Base-by-base conservation (phyloP, 1,140 invertebrate genomes). In the Drosophila kanapiae region DNA sequence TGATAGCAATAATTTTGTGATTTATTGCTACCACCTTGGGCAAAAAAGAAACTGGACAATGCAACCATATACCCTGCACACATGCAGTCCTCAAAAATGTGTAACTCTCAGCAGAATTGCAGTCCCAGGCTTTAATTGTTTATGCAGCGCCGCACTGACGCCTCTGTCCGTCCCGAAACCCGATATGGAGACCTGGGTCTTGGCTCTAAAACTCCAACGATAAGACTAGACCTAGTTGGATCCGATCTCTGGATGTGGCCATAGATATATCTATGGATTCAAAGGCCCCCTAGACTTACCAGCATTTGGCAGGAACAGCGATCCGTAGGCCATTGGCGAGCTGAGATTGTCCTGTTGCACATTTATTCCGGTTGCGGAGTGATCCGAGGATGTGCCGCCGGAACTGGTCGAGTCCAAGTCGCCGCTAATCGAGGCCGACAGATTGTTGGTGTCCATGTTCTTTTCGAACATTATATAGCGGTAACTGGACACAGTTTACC, bases 401-500 rank as follows among this genome's bases (percentile, higher is more conserved):
- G 91, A 92, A 63, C 91, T 92, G 29, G 91, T 92, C 0, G 91
- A 92, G 38, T 92, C 91, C 69, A 92, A 71, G 54, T 92, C 91
- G 8, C 91, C 91, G 58, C 76, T 71, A 4, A 92, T 82, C 16
- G 86, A 86, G 5, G 86, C 86, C 43, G 88, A 91, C 31, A 91
- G 67, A 71, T 78, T 91, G 14, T 82, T 80, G 42, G 68, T 80
- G 61, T 92, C 82, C 91, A 92, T 92, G 61, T 79, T 91, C 54
- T 90, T 92, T 7, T 87, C 88, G 78, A 92, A 92, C 91, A 92
- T 92, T 47, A 49, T 78, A 6, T 31, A 31, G 33, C 60, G 16
- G n/a, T 13, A 29, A 23, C 42, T 63, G 64, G 64, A 74, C 65
- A 38, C 57, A 33, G 35, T 61, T 70, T 18, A 40, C 14, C 8